Percentiles rank a stretch among this genome's conserved stretches.
These are phyloP conservation scores for Molanna angustata DNA, from an alignment of 2,888 invertebrate species.

Conservation along the genomic window DNA sequence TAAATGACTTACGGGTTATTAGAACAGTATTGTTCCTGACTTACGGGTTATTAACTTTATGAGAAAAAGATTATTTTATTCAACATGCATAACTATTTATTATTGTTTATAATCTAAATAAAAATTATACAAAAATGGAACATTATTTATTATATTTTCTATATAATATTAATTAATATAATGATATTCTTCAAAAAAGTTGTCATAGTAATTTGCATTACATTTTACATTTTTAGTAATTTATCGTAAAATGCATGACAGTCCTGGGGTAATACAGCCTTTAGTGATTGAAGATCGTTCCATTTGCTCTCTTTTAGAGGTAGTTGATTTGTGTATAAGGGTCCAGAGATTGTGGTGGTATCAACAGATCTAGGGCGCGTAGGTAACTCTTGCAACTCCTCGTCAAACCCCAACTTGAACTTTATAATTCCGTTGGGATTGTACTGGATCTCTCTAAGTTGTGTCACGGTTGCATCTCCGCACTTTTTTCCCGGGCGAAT, in stretches of 20 bases:
- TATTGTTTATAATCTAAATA: no score
- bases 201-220: no score
- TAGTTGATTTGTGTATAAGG: neutral
- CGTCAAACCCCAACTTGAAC: neutral
- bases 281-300: neutral
- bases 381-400: neutral
- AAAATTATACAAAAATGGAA: no score
- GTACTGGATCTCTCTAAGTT: conserved; percentile 20
- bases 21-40: no score
- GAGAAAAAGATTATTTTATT: no score
- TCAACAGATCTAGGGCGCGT: neutral
- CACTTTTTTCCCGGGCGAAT: conserved; percentile 28
- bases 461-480: conserved; percentile 27
- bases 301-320: neutral
- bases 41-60: no score
- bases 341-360: neutral
- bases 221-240: neutral
- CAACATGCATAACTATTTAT: no score
- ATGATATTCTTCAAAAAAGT: no score
- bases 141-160: no score
- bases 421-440: neutral
- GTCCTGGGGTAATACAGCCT: neutral
- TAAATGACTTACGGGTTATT: no score
- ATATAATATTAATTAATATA: no score
- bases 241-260: neutral